phyloP scores from a whole-genome alignment of 2,797 vertebrate species.

The Triplophysa yarkandensis region DNA sequence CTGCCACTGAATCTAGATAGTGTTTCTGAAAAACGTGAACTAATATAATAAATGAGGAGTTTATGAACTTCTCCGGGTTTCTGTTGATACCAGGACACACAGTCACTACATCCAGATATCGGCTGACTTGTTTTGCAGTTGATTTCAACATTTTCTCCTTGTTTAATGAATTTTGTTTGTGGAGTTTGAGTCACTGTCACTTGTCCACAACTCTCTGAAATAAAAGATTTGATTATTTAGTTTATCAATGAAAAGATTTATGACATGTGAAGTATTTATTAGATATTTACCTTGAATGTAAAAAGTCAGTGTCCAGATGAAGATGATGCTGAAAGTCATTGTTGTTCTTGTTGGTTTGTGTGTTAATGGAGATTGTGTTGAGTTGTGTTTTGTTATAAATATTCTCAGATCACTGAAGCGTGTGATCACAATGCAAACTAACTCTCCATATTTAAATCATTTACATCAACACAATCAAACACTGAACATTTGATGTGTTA shows the following conservation, averaged over 20 bases:
- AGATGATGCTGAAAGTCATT: slow-evolving; percentile 3
- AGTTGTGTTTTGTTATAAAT: no score
- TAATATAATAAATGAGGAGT: no score
- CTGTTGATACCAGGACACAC: neutral
- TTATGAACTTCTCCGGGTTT: neutral
- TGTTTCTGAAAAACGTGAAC: no score
- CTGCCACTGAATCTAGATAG: no score
- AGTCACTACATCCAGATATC: neutral
- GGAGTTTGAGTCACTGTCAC: neutral
- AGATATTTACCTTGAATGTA: neutral
- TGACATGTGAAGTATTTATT: neutral
- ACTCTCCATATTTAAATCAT: no score
- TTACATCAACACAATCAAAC: no score
- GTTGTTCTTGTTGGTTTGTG: neutral
- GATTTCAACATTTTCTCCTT: neutral
- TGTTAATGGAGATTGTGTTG: neutral
- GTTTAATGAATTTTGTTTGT: neutral
- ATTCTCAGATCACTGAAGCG: no score
- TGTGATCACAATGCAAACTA: no score
- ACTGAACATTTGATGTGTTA: no score
- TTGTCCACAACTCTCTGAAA: neutral
- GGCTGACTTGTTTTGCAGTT: neutral
- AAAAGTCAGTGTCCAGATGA: neutral
- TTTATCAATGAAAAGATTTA: neutral
- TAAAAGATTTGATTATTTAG: neutral